Conservation (phyloP, 2,888 invertebrate species). For the Lapara coniferarum region DNA sequence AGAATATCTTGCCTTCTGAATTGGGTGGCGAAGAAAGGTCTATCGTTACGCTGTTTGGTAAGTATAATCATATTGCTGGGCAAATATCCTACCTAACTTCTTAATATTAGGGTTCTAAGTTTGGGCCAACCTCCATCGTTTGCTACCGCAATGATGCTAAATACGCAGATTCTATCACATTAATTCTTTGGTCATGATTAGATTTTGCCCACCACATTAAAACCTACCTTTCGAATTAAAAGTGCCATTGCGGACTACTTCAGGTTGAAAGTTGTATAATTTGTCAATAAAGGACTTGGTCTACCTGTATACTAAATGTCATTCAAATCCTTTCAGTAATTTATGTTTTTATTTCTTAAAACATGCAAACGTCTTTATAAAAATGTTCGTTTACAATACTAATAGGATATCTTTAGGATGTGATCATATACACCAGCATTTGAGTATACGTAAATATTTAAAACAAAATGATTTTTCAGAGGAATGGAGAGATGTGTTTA, state of each 20-base stretch:
- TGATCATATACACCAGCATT: too few relatives aligned
- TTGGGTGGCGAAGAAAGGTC: conserved; percentile 2
- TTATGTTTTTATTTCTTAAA: too few relatives aligned
- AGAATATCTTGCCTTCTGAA: background rate
- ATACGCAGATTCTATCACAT: background rate
- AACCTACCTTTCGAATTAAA: background rate
- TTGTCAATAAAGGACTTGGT: background rate
- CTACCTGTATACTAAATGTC: too few relatives aligned
- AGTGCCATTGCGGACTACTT: background rate
- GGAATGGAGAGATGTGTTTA: conserved; percentile 2
- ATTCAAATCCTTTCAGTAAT: too few relatives aligned
- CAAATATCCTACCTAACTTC: too few relatives aligned
- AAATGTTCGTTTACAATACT: too few relatives aligned
- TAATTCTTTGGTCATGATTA: background rate
- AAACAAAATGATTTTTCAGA: background rate
- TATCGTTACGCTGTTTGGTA: background rate
- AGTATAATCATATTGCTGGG: background rate
- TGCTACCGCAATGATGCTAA: background rate
- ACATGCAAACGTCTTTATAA: too few relatives aligned
- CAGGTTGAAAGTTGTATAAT: background rate
- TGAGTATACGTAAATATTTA: too few relatives aligned
- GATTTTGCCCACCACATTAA: background rate
- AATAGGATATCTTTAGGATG: too few relatives aligned
- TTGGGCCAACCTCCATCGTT: too few relatives aligned
- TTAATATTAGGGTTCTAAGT: too few relatives aligned